Evolutionary conservation across 1,140 invertebrate genomes (phyloP), one percentile per base, ranked within the genome.

Genomic region (Maconellicoccus hirsutus): DNA sequence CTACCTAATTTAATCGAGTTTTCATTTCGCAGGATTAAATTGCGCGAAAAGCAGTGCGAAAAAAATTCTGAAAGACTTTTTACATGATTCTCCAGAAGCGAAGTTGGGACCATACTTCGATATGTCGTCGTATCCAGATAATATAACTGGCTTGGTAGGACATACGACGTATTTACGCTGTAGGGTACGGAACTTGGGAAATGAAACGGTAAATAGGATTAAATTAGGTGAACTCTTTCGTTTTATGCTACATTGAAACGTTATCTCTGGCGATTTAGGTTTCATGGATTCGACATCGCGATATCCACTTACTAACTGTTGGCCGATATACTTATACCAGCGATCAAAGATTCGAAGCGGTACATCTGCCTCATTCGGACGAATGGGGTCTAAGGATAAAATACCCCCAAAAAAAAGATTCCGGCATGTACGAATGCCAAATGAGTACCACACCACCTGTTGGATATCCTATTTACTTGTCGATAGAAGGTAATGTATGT

Each of bases 211-310:
- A 80, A 87, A 87, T 80, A 33, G 29, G 4, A 33, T 33, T 33
- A 33, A 33, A 3, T 33, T 19, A 10, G 22, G 66, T 29, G 14
- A 29, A 38, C 7, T 33, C 3, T 70, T 29, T 70, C 2, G 4
- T 1, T 10, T 19, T 39, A 2, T n/a, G 75, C 29, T n/a, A n/a
- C n/a, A n/a, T n/a, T n/a, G n/a, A n/a, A n/a, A n/a, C n/a, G n/a
- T n/a, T n/a, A n/a, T n/a, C n/a, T n/a, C n/a, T n/a, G n/a, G n/a
- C n/a, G n/a, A n/a, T n/a, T n/a, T n/a, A 93, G 90, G 90, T 93
- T n/a, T 92, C 91, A 14, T 94, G 91, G 91, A 87, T 94, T 3
- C 83, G 91, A 42, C 88, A 92, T 79, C 82, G 89, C 69, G 91
- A 93, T 76, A 91, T 92, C 73, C 90, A 93, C 77, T 79, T 94